Conservation (phyloP, 2,888 invertebrate species). For the Stramonita haemastoma region DNA sequence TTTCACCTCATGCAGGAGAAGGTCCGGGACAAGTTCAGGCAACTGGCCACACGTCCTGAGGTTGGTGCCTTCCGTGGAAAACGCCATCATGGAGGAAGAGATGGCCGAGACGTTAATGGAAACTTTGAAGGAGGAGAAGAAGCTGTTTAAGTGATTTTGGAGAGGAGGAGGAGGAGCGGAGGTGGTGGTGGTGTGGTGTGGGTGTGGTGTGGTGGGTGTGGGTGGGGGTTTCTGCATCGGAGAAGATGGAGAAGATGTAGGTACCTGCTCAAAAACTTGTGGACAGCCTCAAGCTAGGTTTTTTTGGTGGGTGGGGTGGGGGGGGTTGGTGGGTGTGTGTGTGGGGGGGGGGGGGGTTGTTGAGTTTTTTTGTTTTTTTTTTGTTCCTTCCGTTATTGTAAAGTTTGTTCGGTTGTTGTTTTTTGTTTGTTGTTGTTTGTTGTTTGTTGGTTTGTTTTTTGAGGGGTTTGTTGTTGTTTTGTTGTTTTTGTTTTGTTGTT, state of each 20-base stretch:
- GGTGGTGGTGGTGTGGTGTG: background rate
- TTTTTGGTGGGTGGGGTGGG: background rate
- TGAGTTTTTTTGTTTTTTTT: too few relatives aligned
- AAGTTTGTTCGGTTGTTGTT: too few relatives aligned
- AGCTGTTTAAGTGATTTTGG: background rate
- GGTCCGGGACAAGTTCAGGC: slow-evolving; percentile 69
- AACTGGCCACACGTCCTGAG: slow-evolving; percentile 73
- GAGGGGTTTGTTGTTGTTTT: too few relatives aligned
- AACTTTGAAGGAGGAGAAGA: slow-evolving; percentile 5
- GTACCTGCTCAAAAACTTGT: background rate
- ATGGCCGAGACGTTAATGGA: background rate
- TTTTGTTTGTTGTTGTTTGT: too few relatives aligned
- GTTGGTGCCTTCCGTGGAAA: slow-evolving; percentile 8
- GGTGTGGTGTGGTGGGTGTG: too few relatives aligned
- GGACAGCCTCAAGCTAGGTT: background rate
- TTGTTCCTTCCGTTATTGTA: too few relatives aligned
- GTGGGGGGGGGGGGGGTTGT: too few relatives aligned
- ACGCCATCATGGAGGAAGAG: background rate
- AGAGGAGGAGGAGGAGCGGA: background rate
- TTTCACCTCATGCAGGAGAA: slow-evolving; percentile 78
- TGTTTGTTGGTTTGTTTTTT: too few relatives aligned
- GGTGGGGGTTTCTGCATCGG: background rate
- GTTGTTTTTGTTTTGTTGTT: too few relatives aligned
- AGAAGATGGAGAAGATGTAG: background rate
- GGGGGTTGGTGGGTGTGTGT: background rate